Evolutionary conservation across 2,888 invertebrate species (phyloP), one percentile per base, ranked within the genome.

Genomic region (Steinernema scapterisci): DNA sequence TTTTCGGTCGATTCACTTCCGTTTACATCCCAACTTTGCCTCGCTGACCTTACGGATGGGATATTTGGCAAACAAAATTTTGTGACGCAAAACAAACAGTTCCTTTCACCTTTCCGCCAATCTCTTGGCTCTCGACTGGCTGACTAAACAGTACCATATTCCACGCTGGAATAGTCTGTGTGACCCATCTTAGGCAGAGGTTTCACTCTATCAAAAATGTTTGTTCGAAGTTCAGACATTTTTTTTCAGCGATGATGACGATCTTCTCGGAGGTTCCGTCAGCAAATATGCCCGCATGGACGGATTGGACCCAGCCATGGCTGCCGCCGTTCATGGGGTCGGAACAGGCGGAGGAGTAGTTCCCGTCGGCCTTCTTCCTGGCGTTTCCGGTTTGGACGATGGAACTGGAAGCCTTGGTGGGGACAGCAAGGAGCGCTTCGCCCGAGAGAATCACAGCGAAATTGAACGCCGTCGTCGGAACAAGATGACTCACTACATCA

Each of bases 401-500:
- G 51, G 23, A 27, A 9, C 46, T 2, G 31, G n/a, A 21, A 45
- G 44, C 23, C 21, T 72, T 38, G 75, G 77, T 72, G 78, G 78
- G 7, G 84, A 85, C 54, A 80, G 78, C 48, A 84, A 85, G 76
- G 86, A 86, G 72, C 73, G 86, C 56, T 86, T 86, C 71, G 86
- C 86, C 0, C 77, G 86, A 21, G 86, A 86, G 74, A 86, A 86
- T 56, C 86, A 86, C 78, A 84, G 83, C 25, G 86, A 86, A 75
- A 99, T 99, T 89, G 99, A 99, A 90, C 92, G 99, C 84, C 92
- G 97, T 85, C 91, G 99, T 85, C 92, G 99, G 85, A 97, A 97
- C 91, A 99, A 99, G 92, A 99, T 99, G 99, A 97, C 97, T 85
- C 95, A 97, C 83, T 99, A 99, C 90, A 97, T 99, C 89, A 97